Base-by-base conservation (phyloP, 2,888 invertebrate species). In the Cephus rjabovi region DNA sequence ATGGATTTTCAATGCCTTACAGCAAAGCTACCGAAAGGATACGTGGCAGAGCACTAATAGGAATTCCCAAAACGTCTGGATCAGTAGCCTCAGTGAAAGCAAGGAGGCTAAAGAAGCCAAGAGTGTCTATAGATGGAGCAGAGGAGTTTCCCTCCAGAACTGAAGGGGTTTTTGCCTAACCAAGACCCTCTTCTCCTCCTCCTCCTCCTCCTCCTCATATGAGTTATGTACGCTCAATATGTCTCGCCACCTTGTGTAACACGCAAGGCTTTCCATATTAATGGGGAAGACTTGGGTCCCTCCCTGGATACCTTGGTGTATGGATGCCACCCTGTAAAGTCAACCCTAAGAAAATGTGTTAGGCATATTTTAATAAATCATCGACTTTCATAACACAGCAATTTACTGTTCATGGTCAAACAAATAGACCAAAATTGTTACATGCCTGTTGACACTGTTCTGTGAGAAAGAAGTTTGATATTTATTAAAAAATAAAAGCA, bases 171-270 rank as follows among this genome's bases (percentile, higher is more conserved):
- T 71, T 23, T 71, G 6, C 71, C 9, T 30, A 71, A 1, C 23
- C 12, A 23, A 9, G 12, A 12, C 35, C 35, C 35, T 35, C 12
- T 1, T 35, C 35, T 35, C 12, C 71, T 31, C 15, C 31, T 1
- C 2, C 9, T 33, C 4, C 70, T 69, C 6, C 70, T 23, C 12
- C 71, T 31, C 31, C 71, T 12, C 31, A 31, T 15, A 71, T 71
- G 71, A 71, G 30, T 71, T 71, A 71, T 71, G 71, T 71, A 71
- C 71, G 71, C 71, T 71, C 71, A 34, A 71, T 71, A 71, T 71
- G 71, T 71, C 31, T 12, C 33, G 31, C 71, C 71, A 71, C 71
- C 71, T 71, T 71, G 31, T 71, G 23, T 71, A 33, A 71, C 71
- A 34, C 71, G 71, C 71, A 34, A 23, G 71, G 31, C 11, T 71